These are phyloP conservation scores for Bucco capensis DNA, from an alignment of 2,113 vertebrate genomes.

Conservation along the genomic window DNA sequence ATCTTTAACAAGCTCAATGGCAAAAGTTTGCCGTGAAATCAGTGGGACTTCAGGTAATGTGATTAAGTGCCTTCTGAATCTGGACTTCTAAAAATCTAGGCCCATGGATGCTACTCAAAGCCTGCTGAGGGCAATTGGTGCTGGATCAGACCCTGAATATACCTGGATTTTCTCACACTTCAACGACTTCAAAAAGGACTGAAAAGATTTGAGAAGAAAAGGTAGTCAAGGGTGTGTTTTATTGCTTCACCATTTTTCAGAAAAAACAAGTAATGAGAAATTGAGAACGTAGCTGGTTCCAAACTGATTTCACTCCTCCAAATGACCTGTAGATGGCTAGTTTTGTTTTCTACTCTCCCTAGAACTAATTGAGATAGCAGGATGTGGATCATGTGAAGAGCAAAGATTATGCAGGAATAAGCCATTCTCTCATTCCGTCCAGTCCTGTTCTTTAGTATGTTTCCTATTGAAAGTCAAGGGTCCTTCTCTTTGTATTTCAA, in stretches of 20 bases:
- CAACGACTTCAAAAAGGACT: background rate
- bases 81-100: background rate
- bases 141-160: background rate
- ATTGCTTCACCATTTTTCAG: slow-evolving; percentile 29
- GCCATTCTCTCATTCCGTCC: background rate
- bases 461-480: background rate
- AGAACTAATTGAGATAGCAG: slow-evolving; percentile 19
- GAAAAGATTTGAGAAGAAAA: background rate
- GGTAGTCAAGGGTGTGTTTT: background rate
- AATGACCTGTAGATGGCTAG: slow-evolving; percentile 4
- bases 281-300: background rate
- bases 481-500: slow-evolving; percentile 2
- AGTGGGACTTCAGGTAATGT: slow-evolving; percentile 7
- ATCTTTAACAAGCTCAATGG: background rate
- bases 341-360: background rate
- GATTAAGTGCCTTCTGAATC: slow-evolving; percentile 26
- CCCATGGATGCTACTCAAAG: background rate
- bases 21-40: slow-evolving; percentile 40
- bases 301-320: background rate
- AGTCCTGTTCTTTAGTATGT: background rate
- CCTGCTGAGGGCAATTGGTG: background rate
- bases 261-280: slow-evolving; percentile 21
- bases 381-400: background rate
- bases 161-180: background rate
- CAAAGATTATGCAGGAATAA: slow-evolving; percentile 4